A percentile compares a stretch with the other conserved stretches of the same genome.
Conservation (phyloP, 2,113 vertebrate genomes). For the Chrysemys picta region DNA sequence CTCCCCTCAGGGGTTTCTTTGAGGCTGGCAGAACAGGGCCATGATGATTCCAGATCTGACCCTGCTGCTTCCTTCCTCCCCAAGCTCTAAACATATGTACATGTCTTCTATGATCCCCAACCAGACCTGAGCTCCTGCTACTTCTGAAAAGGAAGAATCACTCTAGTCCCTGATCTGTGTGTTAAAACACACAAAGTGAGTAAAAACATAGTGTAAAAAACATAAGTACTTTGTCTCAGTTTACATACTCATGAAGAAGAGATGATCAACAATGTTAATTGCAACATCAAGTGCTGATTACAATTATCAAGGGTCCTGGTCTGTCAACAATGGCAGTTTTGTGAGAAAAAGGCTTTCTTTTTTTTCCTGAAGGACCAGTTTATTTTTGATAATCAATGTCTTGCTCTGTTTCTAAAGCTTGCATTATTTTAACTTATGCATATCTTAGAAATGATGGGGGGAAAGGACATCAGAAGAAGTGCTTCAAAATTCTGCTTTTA, state of each 20-base stretch:
- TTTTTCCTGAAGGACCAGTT: background rate
- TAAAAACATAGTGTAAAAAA: background rate
- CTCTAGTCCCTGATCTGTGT: background rate
- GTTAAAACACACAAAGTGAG: background rate
- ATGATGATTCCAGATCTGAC: background rate
- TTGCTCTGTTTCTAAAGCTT: background rate
- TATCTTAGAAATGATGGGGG: background rate
- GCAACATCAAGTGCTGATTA: constrained; percentile 22
- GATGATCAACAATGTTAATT: background rate
- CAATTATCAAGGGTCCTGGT: background rate
- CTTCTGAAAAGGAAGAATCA: background rate
- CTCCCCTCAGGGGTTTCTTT: background rate
- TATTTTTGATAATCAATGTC: background rate
- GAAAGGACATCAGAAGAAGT: background rate
- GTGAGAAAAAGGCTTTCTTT: background rate
- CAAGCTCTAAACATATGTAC: background rate
- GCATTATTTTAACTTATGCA: background rate
- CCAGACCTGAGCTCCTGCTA: background rate
- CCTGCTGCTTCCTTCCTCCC: background rate
- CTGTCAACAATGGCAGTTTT: background rate
- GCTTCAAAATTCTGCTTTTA: background rate
- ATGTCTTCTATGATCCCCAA: background rate
- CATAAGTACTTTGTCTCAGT: background rate
- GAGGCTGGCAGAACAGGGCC: background rate
- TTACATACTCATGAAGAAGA: background rate